Conservation (phyloP, 2,113 vertebrate genomes). For the Poicephalus meyeri region DNA sequence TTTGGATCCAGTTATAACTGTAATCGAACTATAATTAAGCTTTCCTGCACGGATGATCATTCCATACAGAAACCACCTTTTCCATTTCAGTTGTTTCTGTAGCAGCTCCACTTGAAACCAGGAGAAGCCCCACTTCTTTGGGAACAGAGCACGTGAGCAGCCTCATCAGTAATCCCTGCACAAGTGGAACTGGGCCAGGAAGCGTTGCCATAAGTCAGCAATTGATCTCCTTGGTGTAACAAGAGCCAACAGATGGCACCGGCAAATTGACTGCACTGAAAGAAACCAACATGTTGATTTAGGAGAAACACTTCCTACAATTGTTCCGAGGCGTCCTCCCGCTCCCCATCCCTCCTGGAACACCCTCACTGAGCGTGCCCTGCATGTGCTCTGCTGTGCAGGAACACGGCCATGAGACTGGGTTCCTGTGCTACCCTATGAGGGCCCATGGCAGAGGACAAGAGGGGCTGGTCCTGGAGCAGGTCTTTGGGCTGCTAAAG, state of each 20-base stretch:
- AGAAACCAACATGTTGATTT: neutral
- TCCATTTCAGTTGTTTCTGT: neutral
- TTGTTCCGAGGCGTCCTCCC: neutral
- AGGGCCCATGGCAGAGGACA: fast-evolving
- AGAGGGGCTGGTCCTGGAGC: fast-evolving
- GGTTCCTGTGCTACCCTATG: fast-evolving
- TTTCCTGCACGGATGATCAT: neutral
- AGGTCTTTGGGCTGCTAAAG: fast-evolving
- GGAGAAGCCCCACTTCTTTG: neutral
- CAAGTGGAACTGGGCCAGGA: neutral
- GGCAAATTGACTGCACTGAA: neutral
- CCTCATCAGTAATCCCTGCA: neutral
- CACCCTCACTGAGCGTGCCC: neutral
- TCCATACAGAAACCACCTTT: neutral
- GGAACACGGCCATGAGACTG: fast-evolving
- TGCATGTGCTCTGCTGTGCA: neutral
- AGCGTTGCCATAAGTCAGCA: neutral
- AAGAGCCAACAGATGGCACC: constrained; percentile 45
- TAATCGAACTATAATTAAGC: neutral
- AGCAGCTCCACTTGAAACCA: neutral
- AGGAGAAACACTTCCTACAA: constrained; percentile 17
- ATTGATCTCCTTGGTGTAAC: neutral
- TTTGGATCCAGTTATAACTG: neutral
- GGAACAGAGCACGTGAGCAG: fast-evolving
- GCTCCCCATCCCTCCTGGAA: neutral